phyloP scores from a whole-genome alignment of 2,113 vertebrate species.

The Planiliza haematocheilus region DNA sequence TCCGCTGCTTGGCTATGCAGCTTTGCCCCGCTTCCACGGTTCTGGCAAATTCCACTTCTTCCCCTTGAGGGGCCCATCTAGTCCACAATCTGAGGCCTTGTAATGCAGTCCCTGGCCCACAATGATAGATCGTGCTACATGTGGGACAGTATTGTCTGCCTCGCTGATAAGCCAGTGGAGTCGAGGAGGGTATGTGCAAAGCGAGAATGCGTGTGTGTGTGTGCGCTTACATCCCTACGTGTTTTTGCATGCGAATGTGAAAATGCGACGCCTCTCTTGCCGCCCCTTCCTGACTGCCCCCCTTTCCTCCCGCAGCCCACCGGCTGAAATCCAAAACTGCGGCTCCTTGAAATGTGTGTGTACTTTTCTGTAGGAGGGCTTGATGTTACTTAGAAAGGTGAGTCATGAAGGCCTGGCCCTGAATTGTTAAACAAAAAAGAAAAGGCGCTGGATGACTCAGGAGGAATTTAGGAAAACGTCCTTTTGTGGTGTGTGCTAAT shows the following conservation, averaged over 20 bases:
- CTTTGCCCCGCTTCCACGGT: conserved; percentile 65
- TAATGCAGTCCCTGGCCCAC: conserved; percentile 77
- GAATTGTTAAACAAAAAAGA: conserved; percentile 36
- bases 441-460: conserved; percentile 32
- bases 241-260: conserved; percentile 28
- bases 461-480: conserved; percentile 18
- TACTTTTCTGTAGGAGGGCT: conserved; percentile 7
- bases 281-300: neutral
- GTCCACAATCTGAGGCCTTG: conserved; percentile 78
- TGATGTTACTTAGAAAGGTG: conserved; percentile 32
- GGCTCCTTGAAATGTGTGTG: conserved; percentile 7
- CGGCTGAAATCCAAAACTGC: conserved; percentile 22
- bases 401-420: conserved; percentile 43
- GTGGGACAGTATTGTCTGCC: conserved; percentile 76
- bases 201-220: conserved; percentile 1
- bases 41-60: conserved; percentile 62
- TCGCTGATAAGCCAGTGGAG: conserved; percentile 72
- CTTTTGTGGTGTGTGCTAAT: neutral
- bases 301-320: conserved; percentile 8
- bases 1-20: conserved; percentile 72
- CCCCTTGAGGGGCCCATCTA: conserved; percentile 74
- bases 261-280: conserved; percentile 16
- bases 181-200: conserved; percentile 28
- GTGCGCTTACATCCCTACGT: conserved; percentile 16
- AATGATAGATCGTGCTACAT: conserved; percentile 75